Evolutionary conservation across 92 coral and sea anemone genomes (phyloP), one percentile per base, ranked within the genome.

Genomic region (Epizoanthus ramosus): DNA sequence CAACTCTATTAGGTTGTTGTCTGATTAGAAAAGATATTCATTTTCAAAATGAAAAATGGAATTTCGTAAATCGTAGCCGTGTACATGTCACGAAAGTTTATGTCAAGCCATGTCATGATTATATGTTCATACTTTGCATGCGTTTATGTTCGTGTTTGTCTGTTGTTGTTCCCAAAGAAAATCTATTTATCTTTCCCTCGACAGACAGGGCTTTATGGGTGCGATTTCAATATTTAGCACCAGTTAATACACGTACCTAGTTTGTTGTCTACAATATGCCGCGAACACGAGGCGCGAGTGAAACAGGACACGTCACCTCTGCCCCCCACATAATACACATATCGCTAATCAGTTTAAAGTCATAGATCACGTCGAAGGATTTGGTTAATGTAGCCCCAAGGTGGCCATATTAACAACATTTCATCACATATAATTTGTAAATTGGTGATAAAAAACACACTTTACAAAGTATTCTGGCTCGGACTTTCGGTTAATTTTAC

Each of bases 391-490:
- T 33, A 18, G 50, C 65, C 68, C 67, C 80, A 57, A 57, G 63
- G 63, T 74, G 60, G 22, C 7, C 59, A 58, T 31, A 57, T 58
- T 58, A 57, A 75, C 63, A 16, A 17, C 28, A 54, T 57, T 75
- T 75, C 68, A 74, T 53, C 80, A 35, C 68, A 37, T 57, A 57
- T 17, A 18, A 75, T 73, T 75, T 31, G 39, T 67, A 43, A 75
- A 39, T 18, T 57, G 66, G 18, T 57, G 67, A 10, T n/a, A 54
- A 19, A 75, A 75, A 75, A 41, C 56, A 67, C 72, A 35, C 39
- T 67, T 25, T 33, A 28, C 23, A 14, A 6, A 19, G 22, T 45
- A 3, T 2, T 17, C 28, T 15, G 15, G 3, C 8, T 8, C 7
- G n/a, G 58, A 52, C 28, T 24, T 53, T 74, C 17, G 41, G 17